These are phyloP conservation scores for Ophiothrix spiculata DNA, from an alignment of 35 echinoderm and acorn worm species.

Conservation along the genomic window DNA sequence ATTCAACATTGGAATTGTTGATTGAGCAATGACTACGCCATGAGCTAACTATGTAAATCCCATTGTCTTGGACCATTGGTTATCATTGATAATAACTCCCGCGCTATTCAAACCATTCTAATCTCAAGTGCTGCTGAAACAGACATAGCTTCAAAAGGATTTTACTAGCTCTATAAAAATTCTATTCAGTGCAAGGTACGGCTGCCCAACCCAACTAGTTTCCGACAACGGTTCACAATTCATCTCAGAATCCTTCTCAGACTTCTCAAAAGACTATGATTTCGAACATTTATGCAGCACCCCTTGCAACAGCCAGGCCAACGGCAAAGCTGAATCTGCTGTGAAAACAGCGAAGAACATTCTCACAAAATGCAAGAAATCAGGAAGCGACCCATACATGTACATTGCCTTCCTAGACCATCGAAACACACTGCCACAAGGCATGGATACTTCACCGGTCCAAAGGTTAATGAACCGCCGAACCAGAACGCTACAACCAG, in stretches of 20 bases:
- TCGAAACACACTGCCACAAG: slow-evolving; percentile 65
- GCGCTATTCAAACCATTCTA: too few relatives aligned
- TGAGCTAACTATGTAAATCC: too few relatives aligned
- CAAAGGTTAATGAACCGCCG: slow-evolving; percentile 27
- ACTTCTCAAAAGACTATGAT: slow-evolving; percentile 52
- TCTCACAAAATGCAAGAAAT: slow-evolving; percentile 41
- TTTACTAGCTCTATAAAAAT: too few relatives aligned
- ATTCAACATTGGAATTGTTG: too few relatives aligned
- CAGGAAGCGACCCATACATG: slow-evolving; percentile 51
- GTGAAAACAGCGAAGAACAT: slow-evolving; percentile 57
- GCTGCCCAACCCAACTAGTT: slow-evolving; percentile 46
- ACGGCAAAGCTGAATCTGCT: slow-evolving; percentile 62
- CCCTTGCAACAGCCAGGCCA: slow-evolving; percentile 48
- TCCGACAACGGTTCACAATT: slow-evolving; percentile 53
- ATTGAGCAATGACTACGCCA: too few relatives aligned
- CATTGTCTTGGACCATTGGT: too few relatives aligned
- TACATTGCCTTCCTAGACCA: slow-evolving; percentile 41
- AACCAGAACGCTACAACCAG: slow-evolving; percentile 45
- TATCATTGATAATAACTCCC: too few relatives aligned
- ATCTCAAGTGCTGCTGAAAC: too few relatives aligned
- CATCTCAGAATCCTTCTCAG: slow-evolving; percentile 41
- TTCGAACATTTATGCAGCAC: slow-evolving; percentile 55
- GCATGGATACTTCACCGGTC: slow-evolving; percentile 2
- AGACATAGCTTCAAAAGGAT: too few relatives aligned
- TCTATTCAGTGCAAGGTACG: slow-evolving; percentile 52